Evolutionary conservation across 2,797 vertebrate species (phyloP).

Genomic region (Uromys caudimaculatus): DNA sequence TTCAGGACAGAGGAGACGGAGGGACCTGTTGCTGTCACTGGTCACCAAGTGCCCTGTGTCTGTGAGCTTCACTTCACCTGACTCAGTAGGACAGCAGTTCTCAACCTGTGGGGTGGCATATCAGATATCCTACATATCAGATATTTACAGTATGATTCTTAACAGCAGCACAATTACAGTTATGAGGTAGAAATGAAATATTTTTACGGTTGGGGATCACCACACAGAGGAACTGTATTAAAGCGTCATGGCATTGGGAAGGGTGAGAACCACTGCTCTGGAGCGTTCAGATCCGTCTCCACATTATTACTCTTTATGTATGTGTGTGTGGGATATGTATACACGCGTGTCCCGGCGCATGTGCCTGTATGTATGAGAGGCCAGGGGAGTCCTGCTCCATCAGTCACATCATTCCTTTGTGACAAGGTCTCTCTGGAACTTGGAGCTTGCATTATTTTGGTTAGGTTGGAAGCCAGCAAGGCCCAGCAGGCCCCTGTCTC

Average conservation of each 20-base stretch:
- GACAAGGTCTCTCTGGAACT: not conserved
- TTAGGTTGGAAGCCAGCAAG: not conserved
- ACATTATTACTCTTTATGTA: not conserved
- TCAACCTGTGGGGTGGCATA: not conserved
- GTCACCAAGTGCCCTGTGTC: not conserved
- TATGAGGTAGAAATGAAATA: not conserved
- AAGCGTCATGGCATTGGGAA: not conserved
- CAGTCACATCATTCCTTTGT: not conserved
- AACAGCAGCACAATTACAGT: no score
- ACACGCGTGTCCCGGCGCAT: rapidly evolving
- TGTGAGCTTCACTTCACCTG: not conserved
- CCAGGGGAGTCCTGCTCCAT: not conserved
- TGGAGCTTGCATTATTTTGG: not conserved
- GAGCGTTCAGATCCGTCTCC: not conserved
- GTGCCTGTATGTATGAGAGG: not conserved
- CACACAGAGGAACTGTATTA: not conserved
- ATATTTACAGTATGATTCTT: not conserved
- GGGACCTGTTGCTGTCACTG: not conserved
- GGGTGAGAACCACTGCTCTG: not conserved
- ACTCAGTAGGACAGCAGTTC: not conserved
- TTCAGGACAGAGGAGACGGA: not conserved
- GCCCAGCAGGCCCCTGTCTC: not conserved
- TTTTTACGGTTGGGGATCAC: not conserved
- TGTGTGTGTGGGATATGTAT: not conserved
- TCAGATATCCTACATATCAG: not conserved